These are phyloP conservation scores for Coecobrya sp. DNA, from an alignment of 2,888 invertebrate species.

Conservation along the genomic window DNA sequence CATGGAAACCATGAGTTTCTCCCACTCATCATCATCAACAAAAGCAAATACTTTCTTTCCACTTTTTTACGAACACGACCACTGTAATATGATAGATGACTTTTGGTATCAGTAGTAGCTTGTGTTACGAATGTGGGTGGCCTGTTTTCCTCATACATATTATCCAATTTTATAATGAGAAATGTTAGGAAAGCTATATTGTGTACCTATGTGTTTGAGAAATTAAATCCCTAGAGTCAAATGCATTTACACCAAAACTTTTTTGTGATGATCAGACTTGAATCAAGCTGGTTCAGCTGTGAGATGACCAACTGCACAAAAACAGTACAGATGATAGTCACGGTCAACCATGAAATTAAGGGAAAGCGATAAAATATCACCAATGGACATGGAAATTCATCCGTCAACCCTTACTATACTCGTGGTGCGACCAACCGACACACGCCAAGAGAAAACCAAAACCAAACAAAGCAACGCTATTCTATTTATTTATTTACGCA, in stretches of 20 bases:
- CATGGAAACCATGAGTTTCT: not conserved
- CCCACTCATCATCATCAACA: not conserved
- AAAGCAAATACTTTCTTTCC: not conserved
- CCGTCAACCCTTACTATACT: constrained; percentile 61
- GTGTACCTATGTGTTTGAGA: constrained; percentile 65
- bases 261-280: not conserved
- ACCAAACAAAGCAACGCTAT: not conserved
- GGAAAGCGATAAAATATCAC: constrained; percentile 79
- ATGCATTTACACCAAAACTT: constrained; percentile 1
- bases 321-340: constrained; percentile 49
- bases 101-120: not conserved
- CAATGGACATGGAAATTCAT: constrained; percentile 77
- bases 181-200: constrained; percentile 30
- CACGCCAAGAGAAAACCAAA: not conserved
- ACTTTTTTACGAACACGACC: not conserved
- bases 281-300: not conserved
- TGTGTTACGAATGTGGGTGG: not conserved
- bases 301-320: not conserved
- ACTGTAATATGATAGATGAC: not conserved
- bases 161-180: constrained; percentile 55
- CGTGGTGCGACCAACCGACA: not conserved
- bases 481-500: constrained; percentile 43
- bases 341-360: constrained; percentile 80
- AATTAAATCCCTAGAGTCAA: constrained; percentile 72
- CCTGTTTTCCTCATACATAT: not conserved